phyloP scores from a whole-genome alignment of 2,888 invertebrate genomes.

The Leptinotarsa tumamoca region DNA sequence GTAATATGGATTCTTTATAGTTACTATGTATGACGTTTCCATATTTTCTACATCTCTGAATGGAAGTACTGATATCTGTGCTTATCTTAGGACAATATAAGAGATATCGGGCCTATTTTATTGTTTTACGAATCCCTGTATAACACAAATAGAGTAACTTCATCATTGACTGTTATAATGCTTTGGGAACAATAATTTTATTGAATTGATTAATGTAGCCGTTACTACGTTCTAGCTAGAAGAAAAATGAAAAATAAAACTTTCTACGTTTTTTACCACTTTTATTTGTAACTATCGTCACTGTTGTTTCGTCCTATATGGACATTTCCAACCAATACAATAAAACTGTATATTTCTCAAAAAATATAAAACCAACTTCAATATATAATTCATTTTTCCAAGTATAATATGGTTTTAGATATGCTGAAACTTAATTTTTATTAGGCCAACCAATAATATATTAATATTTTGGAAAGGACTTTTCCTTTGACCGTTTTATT shows the following conservation, averaged over 20 bases:
- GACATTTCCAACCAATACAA: no score
- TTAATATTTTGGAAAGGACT: conserved; percentile 32
- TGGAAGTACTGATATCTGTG: conserved; percentile 22
- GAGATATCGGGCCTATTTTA: conserved; percentile 23
- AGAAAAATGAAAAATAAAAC: no score
- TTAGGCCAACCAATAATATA: conserved; percentile 47
- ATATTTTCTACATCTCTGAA: conserved; percentile 28
- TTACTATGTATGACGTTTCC: conserved; percentile 35
- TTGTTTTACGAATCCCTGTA: conserved; percentile 26
- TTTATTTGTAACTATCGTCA: no score
- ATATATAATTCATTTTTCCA: conserved; percentile 41
- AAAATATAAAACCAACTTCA: conserved; percentile 37
- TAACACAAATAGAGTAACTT: conserved; percentile 46
- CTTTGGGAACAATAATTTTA: conserved; percentile 16
- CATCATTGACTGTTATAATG: conserved; percentile 29
- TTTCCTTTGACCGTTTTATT: conserved; percentile 33
- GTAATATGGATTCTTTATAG: conserved; percentile 46
- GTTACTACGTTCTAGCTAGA: no score
- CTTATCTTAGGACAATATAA: conserved; percentile 31
- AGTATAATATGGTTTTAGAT: conserved; percentile 34
- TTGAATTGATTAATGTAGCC: no score
- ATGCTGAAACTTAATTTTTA: conserved; percentile 17
- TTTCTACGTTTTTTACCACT: no score
- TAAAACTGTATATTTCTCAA: background rate
- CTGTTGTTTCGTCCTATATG: no score